A percentile compares a stretch with the other conserved stretches of the same genome.
phyloP scores from a whole-genome alignment of 1,140 invertebrate species.

The Venustaconcha ellipsiformis region DNA sequence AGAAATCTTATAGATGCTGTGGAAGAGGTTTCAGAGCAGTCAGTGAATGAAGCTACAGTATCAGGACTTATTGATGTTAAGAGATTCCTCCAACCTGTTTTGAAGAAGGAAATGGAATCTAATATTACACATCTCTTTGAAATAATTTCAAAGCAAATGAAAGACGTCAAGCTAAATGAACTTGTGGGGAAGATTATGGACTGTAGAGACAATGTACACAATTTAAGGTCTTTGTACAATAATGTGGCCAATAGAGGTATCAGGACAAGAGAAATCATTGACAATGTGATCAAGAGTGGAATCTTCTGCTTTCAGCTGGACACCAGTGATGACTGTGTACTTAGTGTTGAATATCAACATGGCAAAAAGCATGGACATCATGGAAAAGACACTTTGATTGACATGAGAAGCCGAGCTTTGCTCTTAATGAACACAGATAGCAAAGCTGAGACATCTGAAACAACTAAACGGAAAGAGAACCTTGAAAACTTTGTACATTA shows the following conservation, averaged over 20 bases:
- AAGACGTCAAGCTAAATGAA: neutral
- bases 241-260: slow-evolving; percentile 35
- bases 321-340: neutral
- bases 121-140: slow-evolving; percentile 13
- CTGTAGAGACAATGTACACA: slow-evolving; percentile 26
- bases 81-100: slow-evolving; percentile 35
- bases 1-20: slow-evolving; percentile 52
- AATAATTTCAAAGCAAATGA: slow-evolving; percentile 17
- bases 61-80: slow-evolving; percentile 46
- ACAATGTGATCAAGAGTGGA: slow-evolving; percentile 6
- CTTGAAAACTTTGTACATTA: slow-evolving; percentile 21
- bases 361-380: neutral
- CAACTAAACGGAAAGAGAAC: slow-evolving; percentile 10
- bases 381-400: slow-evolving; percentile 6
- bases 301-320: slow-evolving; percentile 19
- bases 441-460: neutral
- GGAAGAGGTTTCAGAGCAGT: slow-evolving; percentile 52
- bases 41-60: slow-evolving; percentile 43
- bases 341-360: slow-evolving; percentile 21
- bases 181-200: slow-evolving; percentile 26
- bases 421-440: slow-evolving; percentile 41
- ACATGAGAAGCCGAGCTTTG: slow-evolving; percentile 34
- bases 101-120: slow-evolving; percentile 12
- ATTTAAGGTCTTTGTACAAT: slow-evolving; percentile 31
- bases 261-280: slow-evolving; percentile 35